phyloP scores from a whole-genome alignment of 2,888 invertebrate genomes.

The Autographa pulchrina region DNA sequence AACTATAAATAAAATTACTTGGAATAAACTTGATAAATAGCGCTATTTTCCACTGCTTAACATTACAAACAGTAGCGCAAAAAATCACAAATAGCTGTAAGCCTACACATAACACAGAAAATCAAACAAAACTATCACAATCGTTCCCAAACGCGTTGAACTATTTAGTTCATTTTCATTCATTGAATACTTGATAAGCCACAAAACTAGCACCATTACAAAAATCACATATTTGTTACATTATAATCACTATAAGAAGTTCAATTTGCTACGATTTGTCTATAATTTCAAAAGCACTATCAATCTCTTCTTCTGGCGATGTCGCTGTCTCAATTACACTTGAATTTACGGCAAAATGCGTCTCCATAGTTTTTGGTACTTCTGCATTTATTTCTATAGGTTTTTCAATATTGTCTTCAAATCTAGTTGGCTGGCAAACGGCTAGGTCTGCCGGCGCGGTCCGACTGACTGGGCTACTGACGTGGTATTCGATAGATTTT shows the following conservation, averaged over 20 bases:
- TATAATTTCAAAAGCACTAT: constrained; percentile 81
- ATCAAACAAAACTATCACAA: constrained; percentile 1
- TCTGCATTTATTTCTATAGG: constrained; percentile 10
- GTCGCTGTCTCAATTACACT: constrained; percentile 47
- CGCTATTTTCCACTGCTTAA: neutral
- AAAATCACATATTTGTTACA: neutral
- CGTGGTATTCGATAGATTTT: constrained; percentile 76
- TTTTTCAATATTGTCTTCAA: constrained; percentile 26
- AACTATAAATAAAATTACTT: neutral
- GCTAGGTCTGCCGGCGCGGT: constrained; percentile 50
- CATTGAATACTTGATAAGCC: constrained; percentile 1
- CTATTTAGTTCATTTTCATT: neutral
- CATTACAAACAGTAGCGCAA: neutral
- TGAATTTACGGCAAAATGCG: constrained; percentile 39
- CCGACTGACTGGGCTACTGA: constrained; percentile 58
- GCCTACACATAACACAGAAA: neutral
- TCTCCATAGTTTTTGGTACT: constrained; percentile 22
- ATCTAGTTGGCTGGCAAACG: constrained; percentile 28
- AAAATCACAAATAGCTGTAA: neutral
- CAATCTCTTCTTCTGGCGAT: constrained; percentile 84
- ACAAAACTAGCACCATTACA: neutral
- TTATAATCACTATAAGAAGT: neutral
- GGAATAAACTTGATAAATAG: neutral
- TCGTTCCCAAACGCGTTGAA: neutral
- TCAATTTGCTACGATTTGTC: constrained; percentile 74